Evolutionary conservation across 2,888 invertebrate genomes (phyloP), one percentile per base, ranked within the genome.

Genomic region (Baronia brevicornis): DNA sequence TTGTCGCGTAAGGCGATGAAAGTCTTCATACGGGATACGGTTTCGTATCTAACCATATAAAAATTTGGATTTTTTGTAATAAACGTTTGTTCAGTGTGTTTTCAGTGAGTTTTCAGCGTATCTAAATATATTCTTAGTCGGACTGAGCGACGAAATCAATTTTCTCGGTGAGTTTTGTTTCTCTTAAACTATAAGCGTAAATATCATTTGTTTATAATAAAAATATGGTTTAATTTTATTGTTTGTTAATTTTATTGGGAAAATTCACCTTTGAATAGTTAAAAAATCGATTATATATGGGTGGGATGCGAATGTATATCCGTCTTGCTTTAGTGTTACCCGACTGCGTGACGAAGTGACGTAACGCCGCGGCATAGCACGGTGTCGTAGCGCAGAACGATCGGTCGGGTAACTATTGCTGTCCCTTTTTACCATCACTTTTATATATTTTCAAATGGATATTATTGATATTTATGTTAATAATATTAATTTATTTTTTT

Each of bases 251-350:
- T 57, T 61, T 56, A 49, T 44, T 52, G 40, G 36, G 43, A 54
- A 51, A 54, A 49, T 56, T 47, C 25, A 42, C 36, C 48, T 48
- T 43, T 48, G 60, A 57, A 60, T 58, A 52, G 63, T 62, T 75
- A 71, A 82, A 77, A 84, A 84, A 84, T 84, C 84, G 82, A 84
- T 84, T 68, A 61, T 57, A 72, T 56, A 74, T 80, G 84, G 84
- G 84, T 84, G 84, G 79, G 79, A 60, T 69, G 59, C 60, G 54
- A 50, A 48, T 21, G 33, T 38, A 38, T 36, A 21, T 22, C 62
- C 46, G 46, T 73, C 71, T 62, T 69, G 48, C 54, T 70, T 52
- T 43, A 42, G 44, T 78, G 75, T 71, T 64, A 79, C 41, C 71
- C 79, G 63, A 44, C 73, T 55, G 60, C 51, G 55, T 64, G 54